Evolutionary conservation across 2,797 vertebrate species (phyloP), one percentile per base, ranked within the genome.

Genomic region (Cichlasoma orientale): DNA sequence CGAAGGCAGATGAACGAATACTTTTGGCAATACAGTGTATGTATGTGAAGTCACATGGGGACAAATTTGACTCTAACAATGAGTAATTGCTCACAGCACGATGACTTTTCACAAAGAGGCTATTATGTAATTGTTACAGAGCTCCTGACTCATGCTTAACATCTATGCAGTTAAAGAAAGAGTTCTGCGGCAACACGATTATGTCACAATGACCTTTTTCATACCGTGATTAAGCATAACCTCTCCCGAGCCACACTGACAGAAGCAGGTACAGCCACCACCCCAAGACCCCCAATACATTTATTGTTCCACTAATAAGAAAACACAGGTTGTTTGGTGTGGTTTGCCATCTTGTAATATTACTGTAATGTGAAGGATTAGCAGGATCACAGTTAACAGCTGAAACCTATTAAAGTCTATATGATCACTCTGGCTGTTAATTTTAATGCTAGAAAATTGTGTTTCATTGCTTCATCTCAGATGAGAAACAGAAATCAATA

Each of bases 31-130:
- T 33, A 33, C 31, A 33, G 31, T 33, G 2, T 56, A 63, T 77
- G 23, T 58, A 38, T 19, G 11, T 3, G 38, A 47, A 74, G 70
- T 86, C 80, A 78, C 56, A 10, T 23, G 7, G 33, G 79, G 68
- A 63, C 71, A 78, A 59, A 80, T 72, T 79, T 76, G 73, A 33
- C 23, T 29, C 21, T 11, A 59, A 72, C 79, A 74, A 57, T 33
- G 14, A 77, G 69, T 75, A 78, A 80, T 77, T 72, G 66, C 61
- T 89, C 73, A 75, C 74, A 86, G 63, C 78, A 44, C 23, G 19
- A 19, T 29, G 31, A 44, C 44, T 73, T 56, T 56, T 58, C 57
- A 83, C 31, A 89, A 58, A 83, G 59, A 21, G 56, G 8, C 19
- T 63, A 47, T 79, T 86, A 75, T 63, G 55, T 69, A 55, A 59